A percentile compares a stretch with the other conserved stretches of the same genome.
phyloP scores from a whole-genome alignment of 1,140 invertebrate genomes.

The Musca domestica region DNA sequence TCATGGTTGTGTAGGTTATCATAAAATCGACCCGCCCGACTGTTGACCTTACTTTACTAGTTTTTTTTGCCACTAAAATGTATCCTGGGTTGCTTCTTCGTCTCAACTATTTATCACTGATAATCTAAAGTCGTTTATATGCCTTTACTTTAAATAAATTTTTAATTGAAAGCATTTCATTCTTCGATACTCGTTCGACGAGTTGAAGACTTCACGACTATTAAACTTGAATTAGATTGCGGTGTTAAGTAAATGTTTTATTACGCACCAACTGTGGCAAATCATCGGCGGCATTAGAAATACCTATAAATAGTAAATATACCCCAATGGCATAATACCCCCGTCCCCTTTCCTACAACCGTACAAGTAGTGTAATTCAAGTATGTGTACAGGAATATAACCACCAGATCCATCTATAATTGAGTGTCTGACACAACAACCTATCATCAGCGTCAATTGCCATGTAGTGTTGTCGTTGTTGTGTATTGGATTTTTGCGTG shows the following conservation, averaged over 20 bases:
- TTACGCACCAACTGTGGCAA: constrained; percentile 4
- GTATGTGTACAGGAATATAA: neutral
- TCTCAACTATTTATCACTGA: no score
- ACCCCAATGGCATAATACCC: neutral
- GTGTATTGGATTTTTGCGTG: constrained; percentile 13
- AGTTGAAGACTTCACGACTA: neutral
- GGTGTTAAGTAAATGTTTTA: constrained; percentile 11
- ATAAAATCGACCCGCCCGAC: no score
- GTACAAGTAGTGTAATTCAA: neutral
- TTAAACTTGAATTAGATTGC: neutral
- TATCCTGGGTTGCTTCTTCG: no score
- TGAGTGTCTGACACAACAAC: neutral
- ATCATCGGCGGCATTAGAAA: neutral
- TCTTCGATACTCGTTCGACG: neutral
- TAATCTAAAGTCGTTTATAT: neutral
- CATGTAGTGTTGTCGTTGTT: neutral
- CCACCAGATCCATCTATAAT: neutral
- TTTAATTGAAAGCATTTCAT: constrained; percentile 16
- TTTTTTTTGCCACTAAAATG: neutral
- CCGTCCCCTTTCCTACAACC: neutral
- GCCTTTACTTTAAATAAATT: constrained; percentile 6
- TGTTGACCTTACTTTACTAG: neutral
- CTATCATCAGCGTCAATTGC: neutral
- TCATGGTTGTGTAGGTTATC: neutral
- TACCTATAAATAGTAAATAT: constrained; percentile 1